Conservation (phyloP, 2,797 vertebrate genomes). For the Cottoperca gobio region DNA sequence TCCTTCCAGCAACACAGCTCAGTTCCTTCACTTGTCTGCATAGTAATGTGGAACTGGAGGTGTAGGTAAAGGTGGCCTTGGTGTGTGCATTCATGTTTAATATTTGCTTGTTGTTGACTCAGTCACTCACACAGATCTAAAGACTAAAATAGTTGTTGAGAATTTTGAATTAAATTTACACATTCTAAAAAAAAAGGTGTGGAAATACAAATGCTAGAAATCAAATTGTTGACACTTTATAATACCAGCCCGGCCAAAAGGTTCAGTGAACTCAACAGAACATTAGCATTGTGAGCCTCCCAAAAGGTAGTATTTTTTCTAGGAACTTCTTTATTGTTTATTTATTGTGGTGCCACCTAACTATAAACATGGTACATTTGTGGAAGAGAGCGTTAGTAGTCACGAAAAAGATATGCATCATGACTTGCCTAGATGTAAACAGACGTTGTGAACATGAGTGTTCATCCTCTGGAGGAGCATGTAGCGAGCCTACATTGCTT, state of each 20-base stretch:
- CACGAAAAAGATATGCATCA: background rate
- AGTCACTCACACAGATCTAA: background rate
- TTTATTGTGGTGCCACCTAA: background rate
- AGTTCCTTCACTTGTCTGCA: slow-evolving; percentile 39
- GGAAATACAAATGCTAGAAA: background rate
- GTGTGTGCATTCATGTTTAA: slow-evolving; percentile 10
- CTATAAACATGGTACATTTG: background rate
- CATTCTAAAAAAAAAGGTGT: background rate
- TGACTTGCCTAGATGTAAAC: background rate
- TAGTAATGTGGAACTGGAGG: slow-evolving; percentile 12
- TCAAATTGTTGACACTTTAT: background rate
- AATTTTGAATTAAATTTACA: background rate
- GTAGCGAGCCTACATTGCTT: background rate
- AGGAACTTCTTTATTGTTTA: background rate
- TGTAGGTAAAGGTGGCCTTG: slow-evolving; percentile 25
- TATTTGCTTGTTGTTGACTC: background rate
- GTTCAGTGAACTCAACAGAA: slow-evolving; percentile 5
- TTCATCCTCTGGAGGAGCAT: background rate
- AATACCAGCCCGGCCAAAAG: background rate
- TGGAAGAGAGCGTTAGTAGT: background rate
- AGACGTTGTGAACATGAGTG: background rate
- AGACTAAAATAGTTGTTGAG: background rate
- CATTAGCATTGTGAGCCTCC: slow-evolving; percentile 1
- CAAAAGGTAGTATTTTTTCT: background rate
- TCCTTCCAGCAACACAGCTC: slow-evolving; percentile 29